Percentiles rank a stretch among this genome's conserved stretches.
Conservation (phyloP, 1,140 invertebrate genomes). For the Geopemphigus sp. region DNA sequence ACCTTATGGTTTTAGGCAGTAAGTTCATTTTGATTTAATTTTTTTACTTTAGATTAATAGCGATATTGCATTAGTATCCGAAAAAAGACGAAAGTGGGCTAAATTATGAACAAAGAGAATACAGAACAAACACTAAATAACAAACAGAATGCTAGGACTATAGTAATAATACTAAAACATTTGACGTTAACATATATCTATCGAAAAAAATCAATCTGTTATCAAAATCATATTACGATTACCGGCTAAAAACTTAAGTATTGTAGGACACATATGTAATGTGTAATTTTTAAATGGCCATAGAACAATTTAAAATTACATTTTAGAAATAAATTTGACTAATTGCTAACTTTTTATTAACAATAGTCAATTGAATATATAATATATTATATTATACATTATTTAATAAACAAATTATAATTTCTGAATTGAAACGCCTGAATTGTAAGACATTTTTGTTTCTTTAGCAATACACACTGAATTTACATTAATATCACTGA, state of each 20-base stretch:
- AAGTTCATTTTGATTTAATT: slow-evolving; percentile 33
- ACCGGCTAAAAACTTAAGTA: not conserved
- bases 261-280: too few species aligned
- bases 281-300: too few species aligned
- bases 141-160: not conserved
- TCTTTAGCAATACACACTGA: too few species aligned
- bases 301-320: too few species aligned
- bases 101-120: not conserved
- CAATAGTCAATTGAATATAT: too few species aligned
- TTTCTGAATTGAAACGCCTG: too few species aligned
- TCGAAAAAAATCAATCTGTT: slow-evolving; percentile 30
- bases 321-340: too few species aligned
- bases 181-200: not conserved
- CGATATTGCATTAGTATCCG: not conserved
- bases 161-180: not conserved
- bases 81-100: not conserved
- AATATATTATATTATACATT: too few species aligned
- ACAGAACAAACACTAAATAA: not conserved
- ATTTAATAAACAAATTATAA: too few species aligned
- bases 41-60: not conserved
- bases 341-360: too few species aligned
- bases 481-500: too few species aligned
- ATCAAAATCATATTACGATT: slow-evolving; percentile 10
- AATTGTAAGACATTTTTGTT: too few species aligned
- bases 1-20: slow-evolving; percentile 35